phyloP scores from a whole-genome alignment of 2,113 vertebrate species.

The Piprites chloris region DNA sequence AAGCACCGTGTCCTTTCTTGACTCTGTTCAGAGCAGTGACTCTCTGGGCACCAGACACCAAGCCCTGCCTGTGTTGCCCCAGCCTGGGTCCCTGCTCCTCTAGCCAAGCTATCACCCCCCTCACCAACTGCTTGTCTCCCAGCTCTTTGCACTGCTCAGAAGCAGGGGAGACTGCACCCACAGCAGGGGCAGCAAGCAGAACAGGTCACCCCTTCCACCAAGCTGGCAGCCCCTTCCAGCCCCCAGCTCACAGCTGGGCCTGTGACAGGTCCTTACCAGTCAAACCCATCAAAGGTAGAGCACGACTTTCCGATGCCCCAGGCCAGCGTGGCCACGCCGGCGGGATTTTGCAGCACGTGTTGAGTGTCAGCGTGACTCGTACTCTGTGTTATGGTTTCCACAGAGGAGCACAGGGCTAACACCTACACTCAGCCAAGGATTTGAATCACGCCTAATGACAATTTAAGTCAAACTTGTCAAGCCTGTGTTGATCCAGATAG shows the following conservation, averaged over 20 bases:
- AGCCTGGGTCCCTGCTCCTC: not conserved
- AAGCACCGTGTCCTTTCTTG: not conserved
- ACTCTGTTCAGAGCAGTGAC: not conserved
- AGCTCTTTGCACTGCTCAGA: not conserved
- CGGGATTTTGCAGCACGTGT: accelerated
- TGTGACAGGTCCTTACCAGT: not conserved
- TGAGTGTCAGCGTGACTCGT: accelerated
- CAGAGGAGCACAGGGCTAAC: not conserved
- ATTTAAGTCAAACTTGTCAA: not conserved
- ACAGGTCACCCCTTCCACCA: not conserved
- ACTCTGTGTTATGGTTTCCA: accelerated
- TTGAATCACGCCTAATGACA: accelerated
- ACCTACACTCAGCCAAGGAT: accelerated
- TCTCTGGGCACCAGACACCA: accelerated
- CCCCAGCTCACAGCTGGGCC: not conserved
- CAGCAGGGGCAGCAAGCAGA: accelerated
- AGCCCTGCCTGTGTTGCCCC: not conserved
- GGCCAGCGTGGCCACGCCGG: accelerated
- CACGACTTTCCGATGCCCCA: accelerated
- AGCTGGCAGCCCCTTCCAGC: accelerated
- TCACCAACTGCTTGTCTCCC: not conserved
- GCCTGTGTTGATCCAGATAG: not conserved
- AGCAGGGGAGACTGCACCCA: not conserved
- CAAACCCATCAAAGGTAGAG: not conserved
- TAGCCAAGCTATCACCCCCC: not conserved